phyloP scores from a whole-genome alignment of 2,888 invertebrate genomes.

The Stictocephala bisonia region DNA sequence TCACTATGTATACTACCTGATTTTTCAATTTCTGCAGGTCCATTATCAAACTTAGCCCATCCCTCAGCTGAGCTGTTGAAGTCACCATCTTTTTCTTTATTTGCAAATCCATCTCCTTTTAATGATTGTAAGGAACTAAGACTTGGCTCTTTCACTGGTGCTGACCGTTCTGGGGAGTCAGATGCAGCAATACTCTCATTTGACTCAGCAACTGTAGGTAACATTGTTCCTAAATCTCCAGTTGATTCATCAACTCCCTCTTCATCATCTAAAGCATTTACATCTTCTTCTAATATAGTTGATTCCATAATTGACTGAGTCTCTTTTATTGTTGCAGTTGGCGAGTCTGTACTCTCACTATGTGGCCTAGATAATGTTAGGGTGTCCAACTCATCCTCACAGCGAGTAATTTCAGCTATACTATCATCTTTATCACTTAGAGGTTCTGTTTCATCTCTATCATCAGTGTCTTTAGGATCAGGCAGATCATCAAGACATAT shows the following conservation, averaged over 20 bases:
- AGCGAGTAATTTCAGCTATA: slow-evolving; percentile 54
- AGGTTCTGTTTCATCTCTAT: slow-evolving; percentile 62
- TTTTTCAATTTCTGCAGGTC: slow-evolving; percentile 47
- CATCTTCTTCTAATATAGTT: slow-evolving; percentile 61
- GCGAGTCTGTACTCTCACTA: slow-evolving; percentile 60
- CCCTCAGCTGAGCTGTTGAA: slow-evolving; percentile 49
- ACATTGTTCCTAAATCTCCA: slow-evolving; percentile 44
- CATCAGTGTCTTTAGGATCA: slow-evolving; percentile 63
- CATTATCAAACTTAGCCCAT: slow-evolving; percentile 71
- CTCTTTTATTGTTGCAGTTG: slow-evolving; percentile 57
- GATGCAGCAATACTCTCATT: slow-evolving; percentile 45
- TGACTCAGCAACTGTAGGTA: slow-evolving; percentile 51
- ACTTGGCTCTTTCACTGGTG: slow-evolving; percentile 41
- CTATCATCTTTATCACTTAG: slow-evolving; percentile 60
- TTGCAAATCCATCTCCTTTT: slow-evolving; percentile 62
- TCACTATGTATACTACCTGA: slow-evolving; percentile 53
- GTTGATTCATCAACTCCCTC: slow-evolving; percentile 51
- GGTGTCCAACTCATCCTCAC: slow-evolving; percentile 56
- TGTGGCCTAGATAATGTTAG: slow-evolving; percentile 57
- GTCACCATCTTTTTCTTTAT: slow-evolving; percentile 59
- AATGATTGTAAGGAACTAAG: slow-evolving; percentile 35
- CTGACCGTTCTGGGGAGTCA: slow-evolving; percentile 40
- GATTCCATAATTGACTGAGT: slow-evolving; percentile 60
- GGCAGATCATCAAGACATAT: slow-evolving; percentile 62
- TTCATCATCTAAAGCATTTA: slow-evolving; percentile 58